Evolutionary conservation across 1,140 invertebrate genomes (phyloP).

Genomic region (Sinonovacula constricta): DNA sequence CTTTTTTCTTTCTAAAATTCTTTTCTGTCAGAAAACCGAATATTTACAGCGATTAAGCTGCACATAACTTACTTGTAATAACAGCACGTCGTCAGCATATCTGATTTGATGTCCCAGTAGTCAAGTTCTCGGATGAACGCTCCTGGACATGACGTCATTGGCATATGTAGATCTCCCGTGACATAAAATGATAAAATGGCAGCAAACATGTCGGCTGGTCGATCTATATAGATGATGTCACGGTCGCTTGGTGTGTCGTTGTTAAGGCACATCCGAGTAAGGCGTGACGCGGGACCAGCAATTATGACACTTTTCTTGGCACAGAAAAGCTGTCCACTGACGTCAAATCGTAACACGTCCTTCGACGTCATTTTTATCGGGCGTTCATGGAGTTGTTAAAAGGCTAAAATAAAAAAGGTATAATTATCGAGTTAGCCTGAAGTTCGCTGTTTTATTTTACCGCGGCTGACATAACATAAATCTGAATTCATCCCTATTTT

Average conservation of each 20-base stretch:
- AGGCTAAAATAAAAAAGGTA: too few species aligned
- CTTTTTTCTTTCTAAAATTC: background rate
- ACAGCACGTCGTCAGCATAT: slow-evolving; percentile 63
- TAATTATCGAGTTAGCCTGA: too few species aligned
- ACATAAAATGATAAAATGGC: slow-evolving; percentile 61
- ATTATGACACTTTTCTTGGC: background rate
- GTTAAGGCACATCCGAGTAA: background rate
- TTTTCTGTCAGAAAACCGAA: background rate
- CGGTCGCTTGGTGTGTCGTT: background rate
- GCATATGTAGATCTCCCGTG: slow-evolving; percentile 66
- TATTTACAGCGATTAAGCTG: background rate
- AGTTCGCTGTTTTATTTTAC: too few species aligned
- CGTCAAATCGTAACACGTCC: too few species aligned
- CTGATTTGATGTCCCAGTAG: slow-evolving; percentile 64
- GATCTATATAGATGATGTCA: slow-evolving; percentile 15
- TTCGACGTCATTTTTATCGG: too few species aligned
- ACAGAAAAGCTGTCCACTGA: background rate
- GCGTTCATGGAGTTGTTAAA: too few species aligned
- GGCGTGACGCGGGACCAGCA: background rate
- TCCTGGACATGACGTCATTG: slow-evolving; percentile 56
- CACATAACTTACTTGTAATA: slow-evolving; percentile 49
- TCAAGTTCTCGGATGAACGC: slow-evolving; percentile 62
- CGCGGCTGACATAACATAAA: too few species aligned
- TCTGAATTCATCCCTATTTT: too few species aligned
- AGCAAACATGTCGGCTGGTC: slow-evolving; percentile 50